These are phyloP conservation scores for Phoxinus dragarum DNA, from an alignment of 2,797 vertebrate genomes.

Conservation along the genomic window DNA sequence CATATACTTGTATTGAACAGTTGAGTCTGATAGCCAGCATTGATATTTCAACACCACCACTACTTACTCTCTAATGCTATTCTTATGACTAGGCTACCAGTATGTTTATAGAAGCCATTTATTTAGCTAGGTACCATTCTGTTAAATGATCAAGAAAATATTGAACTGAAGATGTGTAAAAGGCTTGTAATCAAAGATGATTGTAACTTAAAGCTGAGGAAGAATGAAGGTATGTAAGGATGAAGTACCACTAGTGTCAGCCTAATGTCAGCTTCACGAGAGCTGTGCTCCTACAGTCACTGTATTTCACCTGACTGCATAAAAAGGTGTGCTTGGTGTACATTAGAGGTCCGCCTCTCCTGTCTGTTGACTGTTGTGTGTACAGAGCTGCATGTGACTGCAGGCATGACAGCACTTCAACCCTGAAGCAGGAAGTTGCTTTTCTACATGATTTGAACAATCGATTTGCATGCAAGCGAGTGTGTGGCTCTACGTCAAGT, in stretches of 20 bases:
- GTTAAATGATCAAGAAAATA: neutral
- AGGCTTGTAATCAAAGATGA: no score
- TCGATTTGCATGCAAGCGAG: constrained; percentile 28
- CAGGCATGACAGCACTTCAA: constrained; percentile 51
- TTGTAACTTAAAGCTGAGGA: no score
- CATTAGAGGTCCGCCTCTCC: constrained; percentile 38
- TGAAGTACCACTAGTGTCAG: neutral
- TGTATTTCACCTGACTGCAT: neutral
- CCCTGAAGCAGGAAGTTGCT: constrained; percentile 68
- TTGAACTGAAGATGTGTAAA: no score
- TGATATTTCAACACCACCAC: neutral
- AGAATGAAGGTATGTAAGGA: neutral
- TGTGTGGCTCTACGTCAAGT: constrained; percentile 54
- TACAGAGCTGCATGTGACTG: constrained; percentile 63
- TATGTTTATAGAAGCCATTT: neutral
- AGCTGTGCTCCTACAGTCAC: neutral
- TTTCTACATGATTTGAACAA: neutral
- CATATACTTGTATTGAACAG: neutral
- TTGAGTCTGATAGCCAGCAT: neutral
- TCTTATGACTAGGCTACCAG: neutral
- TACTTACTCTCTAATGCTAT: neutral
- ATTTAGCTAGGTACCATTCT: neutral
- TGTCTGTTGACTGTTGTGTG: constrained; percentile 43
- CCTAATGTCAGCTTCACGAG: neutral
- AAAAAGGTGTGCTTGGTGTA: constrained; percentile 68